Conservation (phyloP, 2,888 invertebrate species). For the Drosophila bunnanda region DNA sequence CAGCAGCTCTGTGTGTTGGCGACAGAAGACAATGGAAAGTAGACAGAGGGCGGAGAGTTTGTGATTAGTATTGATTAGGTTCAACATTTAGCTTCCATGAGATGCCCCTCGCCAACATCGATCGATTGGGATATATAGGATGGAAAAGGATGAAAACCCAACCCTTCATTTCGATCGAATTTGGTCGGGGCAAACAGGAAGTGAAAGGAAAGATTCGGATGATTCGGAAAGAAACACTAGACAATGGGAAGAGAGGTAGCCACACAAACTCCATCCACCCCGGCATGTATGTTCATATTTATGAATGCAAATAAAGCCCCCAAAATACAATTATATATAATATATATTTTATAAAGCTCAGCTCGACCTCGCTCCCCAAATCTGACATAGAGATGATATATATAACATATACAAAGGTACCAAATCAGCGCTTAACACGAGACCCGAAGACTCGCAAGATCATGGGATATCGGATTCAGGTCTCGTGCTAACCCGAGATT, state of each 20-base stretch:
- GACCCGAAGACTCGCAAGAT: slow-evolving; percentile 9
- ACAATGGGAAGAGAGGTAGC: slow-evolving; percentile 13
- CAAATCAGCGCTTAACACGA: slow-evolving; percentile 36
- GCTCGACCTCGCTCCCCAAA: slow-evolving; percentile 9
- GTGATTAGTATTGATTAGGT: not conserved
- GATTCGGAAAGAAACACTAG: slow-evolving; percentile 4
- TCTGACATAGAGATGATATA: slow-evolving; percentile 5
- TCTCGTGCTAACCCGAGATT: slow-evolving; percentile 13
- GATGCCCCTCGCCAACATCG: not conserved
- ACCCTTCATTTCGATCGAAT: not conserved
- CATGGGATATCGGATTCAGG: not conserved
- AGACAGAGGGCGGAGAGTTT: not conserved
- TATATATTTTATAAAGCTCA: slow-evolving; percentile 4
- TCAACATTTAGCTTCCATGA: not conserved
- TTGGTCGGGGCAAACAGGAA: not conserved
- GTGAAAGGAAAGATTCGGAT: slow-evolving; percentile 1
- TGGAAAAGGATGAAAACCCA: too few species aligned
- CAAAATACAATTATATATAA: slow-evolving; percentile 1
- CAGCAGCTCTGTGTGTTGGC: slow-evolving; percentile 90
- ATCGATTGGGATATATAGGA: too few species aligned
- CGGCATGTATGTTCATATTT: not conserved
- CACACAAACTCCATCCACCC: slow-evolving; percentile 25
- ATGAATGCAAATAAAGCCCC: not conserved
- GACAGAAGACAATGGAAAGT: not conserved
- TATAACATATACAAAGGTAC: not conserved